phyloP scores from a whole-genome alignment of 2,113 vertebrate genomes.

The Illadopsis cleaveri region DNA sequence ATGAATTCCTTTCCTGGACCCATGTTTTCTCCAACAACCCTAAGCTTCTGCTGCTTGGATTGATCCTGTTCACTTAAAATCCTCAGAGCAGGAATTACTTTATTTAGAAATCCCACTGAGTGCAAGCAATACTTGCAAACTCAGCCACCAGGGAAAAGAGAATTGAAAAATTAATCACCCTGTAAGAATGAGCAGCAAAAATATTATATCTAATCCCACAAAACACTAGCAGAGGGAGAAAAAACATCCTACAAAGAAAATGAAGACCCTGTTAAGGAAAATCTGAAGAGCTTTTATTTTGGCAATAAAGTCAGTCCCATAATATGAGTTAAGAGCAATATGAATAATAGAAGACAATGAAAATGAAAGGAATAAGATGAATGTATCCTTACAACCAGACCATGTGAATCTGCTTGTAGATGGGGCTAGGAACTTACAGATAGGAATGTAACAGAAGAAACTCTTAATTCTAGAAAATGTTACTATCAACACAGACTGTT shows the following conservation, averaged over 20 bases:
- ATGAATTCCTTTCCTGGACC: not conserved
- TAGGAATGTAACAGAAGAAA: not conserved
- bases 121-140: not conserved
- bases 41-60: not conserved
- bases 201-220: not conserved
- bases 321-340: not conserved
- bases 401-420: not conserved
- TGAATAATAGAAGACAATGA: not conserved
- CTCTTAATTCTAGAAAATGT: not conserved
- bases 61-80: not conserved
- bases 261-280: not conserved
- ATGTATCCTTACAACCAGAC: not conserved
- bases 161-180: not conserved
- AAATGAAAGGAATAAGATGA: not conserved
- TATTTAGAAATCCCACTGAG: not conserved
- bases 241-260: not conserved
- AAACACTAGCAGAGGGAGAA: not conserved
- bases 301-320: not conserved
- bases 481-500: not conserved
- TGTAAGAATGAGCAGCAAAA: not conserved
- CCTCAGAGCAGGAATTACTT: not conserved
- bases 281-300: not conserved
- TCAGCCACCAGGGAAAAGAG: not conserved
- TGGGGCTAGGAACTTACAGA: not conserved
- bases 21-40: not conserved